Base-by-base conservation (phyloP, 2,113 vertebrate genomes). In the Petrocephalus zakoni region DNA sequence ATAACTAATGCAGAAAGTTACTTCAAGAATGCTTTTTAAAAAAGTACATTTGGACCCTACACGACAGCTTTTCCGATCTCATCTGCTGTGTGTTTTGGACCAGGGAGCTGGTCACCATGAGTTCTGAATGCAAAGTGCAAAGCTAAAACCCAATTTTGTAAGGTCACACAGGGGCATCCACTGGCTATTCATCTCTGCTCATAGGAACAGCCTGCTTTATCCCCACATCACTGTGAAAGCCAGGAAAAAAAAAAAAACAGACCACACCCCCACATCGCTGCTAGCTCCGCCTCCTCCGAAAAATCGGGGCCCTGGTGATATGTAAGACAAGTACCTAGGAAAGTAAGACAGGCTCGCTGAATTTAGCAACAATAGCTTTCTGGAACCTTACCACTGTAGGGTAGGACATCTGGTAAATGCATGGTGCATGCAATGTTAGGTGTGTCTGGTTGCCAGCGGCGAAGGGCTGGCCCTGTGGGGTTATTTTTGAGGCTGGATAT, bases 331-430 rank as follows among this genome's bases (percentile, higher is more conserved):
- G 88, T 10, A 46, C 84, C 9, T 0, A 83, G 92, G 22, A 10
- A 92, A 93, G 87, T 0, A 58, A 91, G 91, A 93, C 91, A 89
- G 90, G 95, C 94, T 89, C 91, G 90, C 90, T 91, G 91, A 94
- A 93, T 90, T 87, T 94, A 94, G 95, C 94, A 95, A 93, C 92
- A 91, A 94, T 92, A 94, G 91, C 94, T 94, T 96, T 95, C 93
- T 93, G 94, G 96, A 96, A 95, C 93, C 93, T 13, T 29, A 68
- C 25, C 3, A 29, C 4, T 13, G 25, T 29, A 68, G 95, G 95
- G 90, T 94, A 93, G 91, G 95, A 94, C 95, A 95, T 96, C 95
- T 95, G 97, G 95, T 92, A 90, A 95, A 93, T 90, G 93, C 93
- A 90, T 93, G 90, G 87, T 42, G 94, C 95, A 90, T 94, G 93